Percentiles rank a stretch among this genome's conserved stretches.
These are phyloP conservation scores for Operophtera brumata DNA, from an alignment of 2,888 invertebrate species.

Conservation along the genomic window DNA sequence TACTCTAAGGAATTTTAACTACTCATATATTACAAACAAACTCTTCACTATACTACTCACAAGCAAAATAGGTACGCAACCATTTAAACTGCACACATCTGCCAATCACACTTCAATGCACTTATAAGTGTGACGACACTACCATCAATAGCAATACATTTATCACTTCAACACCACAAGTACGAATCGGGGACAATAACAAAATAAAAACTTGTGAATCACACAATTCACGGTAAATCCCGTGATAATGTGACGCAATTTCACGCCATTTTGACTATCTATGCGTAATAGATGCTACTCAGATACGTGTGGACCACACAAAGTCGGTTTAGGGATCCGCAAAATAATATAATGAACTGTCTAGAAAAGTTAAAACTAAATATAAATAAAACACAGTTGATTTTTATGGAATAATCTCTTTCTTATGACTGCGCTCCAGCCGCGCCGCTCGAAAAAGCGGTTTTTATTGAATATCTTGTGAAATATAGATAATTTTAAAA, in stretches of 20 bases:
- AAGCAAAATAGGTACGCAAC: not conserved
- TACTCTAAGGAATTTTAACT: too few relatives aligned
- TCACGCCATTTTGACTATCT: constrained; percentile 65
- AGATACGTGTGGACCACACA: constrained; percentile 70
- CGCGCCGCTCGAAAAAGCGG: too few relatives aligned
- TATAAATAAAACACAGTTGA: not conserved
- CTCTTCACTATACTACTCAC: not conserved
- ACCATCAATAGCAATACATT: constrained; percentile 27
- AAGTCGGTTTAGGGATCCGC: constrained; percentile 26
- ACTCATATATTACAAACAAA: not conserved
- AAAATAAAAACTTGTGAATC: constrained; percentile 30
- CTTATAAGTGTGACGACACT: constrained; percentile 26
- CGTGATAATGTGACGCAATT: constrained; percentile 69
- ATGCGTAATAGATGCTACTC: constrained; percentile 57
- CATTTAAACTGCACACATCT: constrained; percentile 3
- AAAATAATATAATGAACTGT: not conserved
- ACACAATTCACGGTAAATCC: constrained; percentile 34
- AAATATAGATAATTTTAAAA: too few relatives aligned
- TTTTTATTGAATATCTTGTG: too few relatives aligned
- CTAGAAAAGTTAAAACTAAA: not conserved
- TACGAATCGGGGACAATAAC: constrained; percentile 2
- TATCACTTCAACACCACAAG: constrained; percentile 47
- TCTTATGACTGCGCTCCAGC: too few relatives aligned
- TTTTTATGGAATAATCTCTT: not conserved
- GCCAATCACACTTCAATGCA: constrained; percentile 23